Evolutionary conservation across 2,797 vertebrate genomes (phyloP), one percentile per base, ranked within the genome.

Genomic region (Centroberyx gerrardi): DNA sequence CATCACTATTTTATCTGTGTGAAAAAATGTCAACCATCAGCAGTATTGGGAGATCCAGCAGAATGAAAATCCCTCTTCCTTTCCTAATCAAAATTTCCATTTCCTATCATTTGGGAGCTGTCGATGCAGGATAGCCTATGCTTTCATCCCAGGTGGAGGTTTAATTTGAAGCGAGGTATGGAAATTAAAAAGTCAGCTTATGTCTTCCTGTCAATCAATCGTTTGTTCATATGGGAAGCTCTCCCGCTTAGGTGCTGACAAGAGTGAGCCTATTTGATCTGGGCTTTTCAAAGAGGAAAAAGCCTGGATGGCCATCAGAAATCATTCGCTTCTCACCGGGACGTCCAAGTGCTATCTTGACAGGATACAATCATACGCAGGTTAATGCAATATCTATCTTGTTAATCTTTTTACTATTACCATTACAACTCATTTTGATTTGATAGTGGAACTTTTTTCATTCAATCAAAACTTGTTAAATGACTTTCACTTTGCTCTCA

Each of bases 151-250:
- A 93, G 94, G 90, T 95, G 95, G 94, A 96, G 95, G 96, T 97
- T 97, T 97, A 94, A 95, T 94, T 94, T 87, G 93, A 96, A 95
- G 93, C 93, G 89, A 94, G 92, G 89, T 82, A 87, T 87, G 96
- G 93, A 96, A 97, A 97, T 96, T 95, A 96, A 93, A 95, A 95
- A 96, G 84, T 76, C 82, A 86, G 84, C 80, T 78, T 80, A 85
- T 91, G 95, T 96, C 93, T 94, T 84, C 82, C 95, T 96, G 97
- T 95, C 97, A 97, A 96, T 98, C 97, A 97, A 91, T 86, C 73
- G 93, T 93, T 74, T 76, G 86, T 81, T 91, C 83, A 61, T 82
- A 87, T 75, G 79, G 84, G 79, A 76, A 90, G 72, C 80, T 88
- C 81, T 73, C 68, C 66, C 9, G 86, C 90, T 87, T 68, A 59